Evolutionary conservation across 23 tunicate genomes (phyloP), one percentile per base, ranked within the genome.

Genomic region (Trididemnum clinides): DNA sequence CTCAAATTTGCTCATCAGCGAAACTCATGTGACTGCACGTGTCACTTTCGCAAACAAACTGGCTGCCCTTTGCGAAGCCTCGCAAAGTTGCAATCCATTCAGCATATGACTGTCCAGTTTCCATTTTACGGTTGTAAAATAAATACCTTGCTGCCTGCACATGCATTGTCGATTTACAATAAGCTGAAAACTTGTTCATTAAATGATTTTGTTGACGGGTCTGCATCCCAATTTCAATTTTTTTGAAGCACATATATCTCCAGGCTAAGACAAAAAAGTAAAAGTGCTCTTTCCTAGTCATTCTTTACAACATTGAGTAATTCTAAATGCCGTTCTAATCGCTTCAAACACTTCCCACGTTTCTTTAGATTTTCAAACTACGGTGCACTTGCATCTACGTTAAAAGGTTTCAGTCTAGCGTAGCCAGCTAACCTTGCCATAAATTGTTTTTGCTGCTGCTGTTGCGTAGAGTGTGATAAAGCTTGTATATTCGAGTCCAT

Each of bases 1-100:
- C 76, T 12, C 76, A 7, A 25, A 70, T 70, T 70, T 70, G 76
- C 39, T 70, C 76, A 27, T 70, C 76, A n/a, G n/a, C 76, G 76
- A 32, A 70, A 33, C 34, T 70, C 15, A 3, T 10, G n/a, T 70
- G 39, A 29, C 30, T 70, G 76, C 76, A 70, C n/a, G 38, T n/a
- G 7, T 70, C 76, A 70, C 76, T 70, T 70, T 70, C 30, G 76
- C 36, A 70, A 6, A 7, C 36, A 70, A 70, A 70, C 19, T n/a
- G 34, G 36, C 36, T 27, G 30, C n/a, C 76, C 30, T n/a, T 70
- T 12, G 76, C 36, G 19, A 70, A 6, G 7, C 76, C 76, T 10
- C 76, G 19, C 39, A 70, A n/a, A 2, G 76, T 12, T 7, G 76
- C 36, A 2, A n/a, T 25, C 38, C 76, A 70, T 19, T 70, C 36